phyloP scores from a whole-genome alignment of 2,113 vertebrate species.

The Zapus hudsonius region DNA sequence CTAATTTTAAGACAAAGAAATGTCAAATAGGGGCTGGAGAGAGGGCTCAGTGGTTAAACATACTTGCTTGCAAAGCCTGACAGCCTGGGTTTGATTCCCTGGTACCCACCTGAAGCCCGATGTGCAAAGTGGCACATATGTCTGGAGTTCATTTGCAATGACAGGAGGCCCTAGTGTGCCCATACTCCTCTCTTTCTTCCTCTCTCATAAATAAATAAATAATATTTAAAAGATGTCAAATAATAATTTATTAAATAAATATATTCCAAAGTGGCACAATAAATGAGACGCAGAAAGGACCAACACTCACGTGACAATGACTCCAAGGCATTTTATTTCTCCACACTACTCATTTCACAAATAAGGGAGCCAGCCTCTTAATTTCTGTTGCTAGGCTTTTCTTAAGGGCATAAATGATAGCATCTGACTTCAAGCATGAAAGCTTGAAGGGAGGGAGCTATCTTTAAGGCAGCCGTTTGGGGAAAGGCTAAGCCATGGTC shows the following conservation, averaged over 20 bases:
- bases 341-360: not conserved
- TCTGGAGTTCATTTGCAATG: too few species aligned
- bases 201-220: too few species aligned
- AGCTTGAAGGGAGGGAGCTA: not conserved
- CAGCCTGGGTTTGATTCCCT: too few species aligned
- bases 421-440: not conserved
- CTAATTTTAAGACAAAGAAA: conserved; percentile 28
- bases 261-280: not conserved
- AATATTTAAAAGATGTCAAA: not conserved
- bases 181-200: too few species aligned
- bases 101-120: too few species aligned
- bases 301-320: not conserved
- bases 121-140: too few species aligned
- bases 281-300: not conserved
- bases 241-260: too few species aligned
- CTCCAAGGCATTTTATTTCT: not conserved
- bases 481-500: not conserved
- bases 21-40: too few species aligned
- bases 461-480: not conserved
- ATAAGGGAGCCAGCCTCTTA: not conserved
- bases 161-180: too few species aligned
- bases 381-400: not conserved
- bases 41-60: too few species aligned
- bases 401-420: not conserved
- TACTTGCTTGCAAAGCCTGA: too few species aligned